Percentiles rank a stretch among this genome's conserved stretches.
Evolutionary conservation across 2,797 vertebrate genomes (phyloP).

Genomic region (Macrochelys suwanniensis): DNA sequence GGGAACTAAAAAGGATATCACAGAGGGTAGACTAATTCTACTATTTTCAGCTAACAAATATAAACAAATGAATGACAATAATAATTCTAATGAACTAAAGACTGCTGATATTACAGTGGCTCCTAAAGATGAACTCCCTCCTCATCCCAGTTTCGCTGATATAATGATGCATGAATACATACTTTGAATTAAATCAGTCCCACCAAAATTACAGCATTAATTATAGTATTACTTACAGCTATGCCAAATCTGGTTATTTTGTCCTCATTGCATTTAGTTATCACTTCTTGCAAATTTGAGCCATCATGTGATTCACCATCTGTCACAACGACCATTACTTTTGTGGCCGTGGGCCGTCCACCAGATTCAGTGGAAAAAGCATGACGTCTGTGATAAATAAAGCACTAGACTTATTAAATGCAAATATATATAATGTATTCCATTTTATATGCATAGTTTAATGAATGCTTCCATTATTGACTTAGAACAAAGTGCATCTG

Average conservation of each 20-base stretch:
- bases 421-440: not conserved
- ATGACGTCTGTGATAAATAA: constrained; percentile 73
- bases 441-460: not conserved
- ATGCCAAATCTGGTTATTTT: constrained; percentile 93
- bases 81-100: not conserved
- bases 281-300: constrained; percentile 73
- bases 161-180: not conserved
- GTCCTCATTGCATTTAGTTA: constrained; percentile 85
- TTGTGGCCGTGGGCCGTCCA: constrained; percentile 86
- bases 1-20: not conserved
- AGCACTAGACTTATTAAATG: constrained; percentile 11
- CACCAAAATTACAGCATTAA: not conserved
- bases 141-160: not conserved
- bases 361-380: constrained; percentile 84
- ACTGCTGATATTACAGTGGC: not conserved
- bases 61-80: not conserved
- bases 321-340: constrained; percentile 95
- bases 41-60: not conserved
- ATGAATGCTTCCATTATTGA: not conserved
- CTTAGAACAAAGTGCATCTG: not conserved
- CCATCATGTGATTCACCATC: constrained; percentile 93
- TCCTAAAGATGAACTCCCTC: not conserved
- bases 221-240: constrained; percentile 87
- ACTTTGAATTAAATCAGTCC: not conserved
- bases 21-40: not conserved